These are phyloP conservation scores for Sabatieria punctata DNA, from an alignment of 2,888 invertebrate genomes.

Conservation along the genomic window DNA sequence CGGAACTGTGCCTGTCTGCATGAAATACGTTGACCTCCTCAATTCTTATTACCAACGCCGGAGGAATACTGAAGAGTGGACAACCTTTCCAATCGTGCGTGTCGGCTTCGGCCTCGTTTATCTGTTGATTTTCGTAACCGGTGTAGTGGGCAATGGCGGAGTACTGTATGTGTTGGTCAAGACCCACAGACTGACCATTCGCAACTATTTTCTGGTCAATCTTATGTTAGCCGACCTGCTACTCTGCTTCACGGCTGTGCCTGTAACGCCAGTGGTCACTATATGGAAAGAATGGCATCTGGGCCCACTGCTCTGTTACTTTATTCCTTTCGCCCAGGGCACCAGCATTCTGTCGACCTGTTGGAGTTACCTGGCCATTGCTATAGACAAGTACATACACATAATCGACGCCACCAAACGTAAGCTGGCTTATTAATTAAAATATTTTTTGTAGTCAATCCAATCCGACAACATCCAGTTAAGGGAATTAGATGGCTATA, in stretches of 20 bases:
- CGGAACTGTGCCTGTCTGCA: too few species aligned
- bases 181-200: neutral
- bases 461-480: too few species aligned
- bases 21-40: too few species aligned
- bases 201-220: neutral
- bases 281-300: too few species aligned
- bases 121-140: neutral
- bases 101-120: too few species aligned
- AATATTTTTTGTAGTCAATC: too few species aligned
- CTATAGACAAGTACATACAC: conserved; percentile 2
- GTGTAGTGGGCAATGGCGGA: neutral
- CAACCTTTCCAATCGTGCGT: too few species aligned
- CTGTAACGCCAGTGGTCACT: neutral
- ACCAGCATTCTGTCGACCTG: conserved; percentile 1
- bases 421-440: too few species aligned
- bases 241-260: conserved; percentile 1
- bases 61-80: too few species aligned
- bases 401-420: too few species aligned
- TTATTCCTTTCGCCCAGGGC: neutral
- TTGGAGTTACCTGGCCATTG: neutral
- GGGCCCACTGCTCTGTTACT: neutral
- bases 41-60: too few species aligned
- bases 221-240: conserved; percentile 1
- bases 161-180: neutral
- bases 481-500: too few species aligned